These are phyloP conservation scores for Notechis scutatus DNA, from an alignment of 2,113 vertebrate species.

Conservation along the genomic window DNA sequence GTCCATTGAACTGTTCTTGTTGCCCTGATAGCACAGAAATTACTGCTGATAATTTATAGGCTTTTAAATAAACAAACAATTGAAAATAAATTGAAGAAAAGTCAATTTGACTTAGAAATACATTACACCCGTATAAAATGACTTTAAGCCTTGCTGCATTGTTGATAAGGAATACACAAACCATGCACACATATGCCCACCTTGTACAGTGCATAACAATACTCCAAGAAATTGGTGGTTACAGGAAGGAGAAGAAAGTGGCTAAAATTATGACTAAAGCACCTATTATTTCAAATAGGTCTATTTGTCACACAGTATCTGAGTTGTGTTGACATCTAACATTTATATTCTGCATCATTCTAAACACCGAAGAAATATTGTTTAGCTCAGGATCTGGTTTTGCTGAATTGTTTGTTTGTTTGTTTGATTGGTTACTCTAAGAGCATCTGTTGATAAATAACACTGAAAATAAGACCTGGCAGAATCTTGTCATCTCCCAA, in stretches of 20 bases:
- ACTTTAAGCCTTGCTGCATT: not conserved
- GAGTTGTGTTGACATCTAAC: not conserved
- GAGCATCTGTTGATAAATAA: not conserved
- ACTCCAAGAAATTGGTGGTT: conserved; percentile 2
- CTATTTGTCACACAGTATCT: not conserved
- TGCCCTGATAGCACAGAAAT: conserved; percentile 41
- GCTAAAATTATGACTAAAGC: not conserved
- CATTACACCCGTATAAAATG: not conserved
- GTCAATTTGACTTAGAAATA: not conserved
- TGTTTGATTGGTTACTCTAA: conserved; percentile 9
- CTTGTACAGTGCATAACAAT: not conserved
- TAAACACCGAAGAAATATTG: conserved; percentile 12
- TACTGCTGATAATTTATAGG: conserved; percentile 45
- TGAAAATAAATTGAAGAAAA: not conserved
- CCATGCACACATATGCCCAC: not conserved
- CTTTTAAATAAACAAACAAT: conserved; percentile 42
- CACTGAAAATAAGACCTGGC: conserved; percentile 19
- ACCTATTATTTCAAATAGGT: not conserved
- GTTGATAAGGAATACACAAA: not conserved
- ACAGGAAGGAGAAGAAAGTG: conserved; percentile 8
- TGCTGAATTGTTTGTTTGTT: not conserved
- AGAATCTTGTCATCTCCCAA: not conserved
- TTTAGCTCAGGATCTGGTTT: not conserved
- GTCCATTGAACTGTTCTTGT: conserved; percentile 37
- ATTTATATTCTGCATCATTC: conserved; percentile 22